A percentile compares a stretch with the other conserved stretches of the same genome.
Conservation (phyloP, 2,113 vertebrate species). For the Pionites leucogaster region DNA sequence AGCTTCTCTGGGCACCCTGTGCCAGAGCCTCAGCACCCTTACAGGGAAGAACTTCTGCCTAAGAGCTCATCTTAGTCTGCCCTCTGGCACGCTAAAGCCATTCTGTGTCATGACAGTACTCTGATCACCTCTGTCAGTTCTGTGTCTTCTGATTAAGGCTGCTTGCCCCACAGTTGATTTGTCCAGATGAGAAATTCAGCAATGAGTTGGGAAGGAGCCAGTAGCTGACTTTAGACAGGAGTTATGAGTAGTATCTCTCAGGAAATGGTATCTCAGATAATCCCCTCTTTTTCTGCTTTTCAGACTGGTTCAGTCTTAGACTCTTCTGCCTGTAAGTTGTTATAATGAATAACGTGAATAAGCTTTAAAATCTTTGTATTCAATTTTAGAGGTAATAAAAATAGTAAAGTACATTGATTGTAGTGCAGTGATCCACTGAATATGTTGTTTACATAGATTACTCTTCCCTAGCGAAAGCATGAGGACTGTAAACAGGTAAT, state of each 20-base stretch:
- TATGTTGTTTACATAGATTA: not conserved
- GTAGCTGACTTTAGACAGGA: not conserved
- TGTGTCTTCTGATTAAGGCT: not conserved
- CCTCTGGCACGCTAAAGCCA: not conserved
- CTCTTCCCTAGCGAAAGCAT: not conserved
- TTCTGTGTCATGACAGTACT: not conserved
- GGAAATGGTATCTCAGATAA: not conserved
- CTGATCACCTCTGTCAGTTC: not conserved
- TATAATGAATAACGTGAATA: not conserved
- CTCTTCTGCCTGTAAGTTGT: not conserved
- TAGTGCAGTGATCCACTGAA: not conserved
- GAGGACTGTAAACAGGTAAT: not conserved
- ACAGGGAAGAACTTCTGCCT: not conserved
- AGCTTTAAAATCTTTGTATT: not conserved
- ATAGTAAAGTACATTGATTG: not conserved
- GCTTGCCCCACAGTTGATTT: not conserved
- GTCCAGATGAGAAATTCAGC: not conserved
- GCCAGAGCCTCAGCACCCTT: not conserved
- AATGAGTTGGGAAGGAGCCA: not conserved
- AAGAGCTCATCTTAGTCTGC: not conserved
- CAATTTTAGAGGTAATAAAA: not conserved
- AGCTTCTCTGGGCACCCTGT: not conserved
- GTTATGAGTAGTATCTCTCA: not conserved
- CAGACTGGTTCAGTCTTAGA: not conserved
- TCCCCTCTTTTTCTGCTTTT: not conserved